Conservation (phyloP, 2,888 invertebrate genomes). For the Carabus problematicus region DNA sequence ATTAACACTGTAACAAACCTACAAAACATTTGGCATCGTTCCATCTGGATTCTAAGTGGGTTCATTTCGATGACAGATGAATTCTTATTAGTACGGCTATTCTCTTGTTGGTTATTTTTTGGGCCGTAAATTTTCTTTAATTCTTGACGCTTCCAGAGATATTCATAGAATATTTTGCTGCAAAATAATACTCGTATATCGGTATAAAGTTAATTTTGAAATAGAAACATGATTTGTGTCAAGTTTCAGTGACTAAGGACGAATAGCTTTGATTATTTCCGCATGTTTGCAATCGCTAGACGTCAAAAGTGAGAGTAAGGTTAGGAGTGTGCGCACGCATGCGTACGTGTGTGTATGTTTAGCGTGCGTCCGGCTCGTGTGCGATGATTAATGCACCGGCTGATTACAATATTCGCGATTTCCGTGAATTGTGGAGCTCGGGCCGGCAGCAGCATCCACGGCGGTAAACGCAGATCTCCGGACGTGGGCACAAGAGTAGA, state of each 20-base stretch:
- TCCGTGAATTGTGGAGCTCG: constrained; percentile 39
- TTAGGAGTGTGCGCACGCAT: background rate
- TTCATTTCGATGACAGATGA: constrained; percentile 12
- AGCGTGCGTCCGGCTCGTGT: constrained; percentile 19
- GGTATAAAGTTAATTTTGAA: no score
- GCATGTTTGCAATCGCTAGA: no score
- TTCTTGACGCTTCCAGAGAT: no score
- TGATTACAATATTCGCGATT: constrained; percentile 55
- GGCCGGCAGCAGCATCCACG: constrained; percentile 1
- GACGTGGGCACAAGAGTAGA: constrained; percentile 42
- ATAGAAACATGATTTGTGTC: no score
- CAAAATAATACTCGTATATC: no score
- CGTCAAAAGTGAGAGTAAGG: no score
- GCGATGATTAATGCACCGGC: constrained; percentile 45
- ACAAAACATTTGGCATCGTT: constrained; percentile 7
- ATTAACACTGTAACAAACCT: constrained; percentile 9
- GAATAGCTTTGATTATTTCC: no score
- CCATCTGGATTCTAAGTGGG: constrained; percentile 6
- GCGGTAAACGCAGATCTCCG: background rate
- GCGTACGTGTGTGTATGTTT: background rate
- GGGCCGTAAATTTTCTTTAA: no score
- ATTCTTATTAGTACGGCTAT: background rate
- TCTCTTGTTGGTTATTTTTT: no score
- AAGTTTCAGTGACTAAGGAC: no score
- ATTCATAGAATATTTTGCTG: no score